Percentiles rank a stretch among this genome's conserved stretches.
phyloP scores from a whole-genome alignment of 2,888 invertebrate genomes.

The Ecdyonurus torrentis region DNA sequence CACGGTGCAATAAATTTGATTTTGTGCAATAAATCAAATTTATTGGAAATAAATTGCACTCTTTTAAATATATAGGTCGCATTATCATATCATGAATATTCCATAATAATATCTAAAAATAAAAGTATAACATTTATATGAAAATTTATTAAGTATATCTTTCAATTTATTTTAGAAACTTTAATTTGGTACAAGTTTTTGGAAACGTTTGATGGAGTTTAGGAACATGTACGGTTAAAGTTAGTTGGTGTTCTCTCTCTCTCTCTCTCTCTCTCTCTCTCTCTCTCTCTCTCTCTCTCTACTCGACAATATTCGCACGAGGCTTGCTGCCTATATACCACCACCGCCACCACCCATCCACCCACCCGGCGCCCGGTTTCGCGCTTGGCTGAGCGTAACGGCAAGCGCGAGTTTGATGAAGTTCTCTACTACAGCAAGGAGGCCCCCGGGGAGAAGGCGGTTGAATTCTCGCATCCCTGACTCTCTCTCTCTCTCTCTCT shows the following conservation, averaged over 20 bases:
- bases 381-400: neutral
- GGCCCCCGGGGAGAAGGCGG: neutral
- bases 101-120: too few relatives aligned
- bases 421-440: neutral
- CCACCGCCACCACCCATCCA: neutral
- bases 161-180: too few relatives aligned
- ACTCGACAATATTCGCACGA: neutral
- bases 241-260: neutral
- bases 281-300: neutral
- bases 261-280: neutral
- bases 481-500: neutral
- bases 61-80: too few relatives aligned
- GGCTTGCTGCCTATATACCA: neutral
- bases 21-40: too few relatives aligned
- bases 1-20: too few relatives aligned
- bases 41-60: too few relatives aligned
- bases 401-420: conserved; percentile 2
- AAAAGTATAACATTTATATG: too few relatives aligned
- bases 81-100: too few relatives aligned
- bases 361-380: neutral
- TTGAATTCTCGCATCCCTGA: neutral
- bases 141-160: too few relatives aligned
- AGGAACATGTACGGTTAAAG: neutral
- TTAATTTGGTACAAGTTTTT: too few relatives aligned
- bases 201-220: too few relatives aligned